Evolutionary conservation across 2,113 vertebrate genomes (phyloP), one percentile per base, ranked within the genome.

Genomic region (Scatophagus argus): DNA sequence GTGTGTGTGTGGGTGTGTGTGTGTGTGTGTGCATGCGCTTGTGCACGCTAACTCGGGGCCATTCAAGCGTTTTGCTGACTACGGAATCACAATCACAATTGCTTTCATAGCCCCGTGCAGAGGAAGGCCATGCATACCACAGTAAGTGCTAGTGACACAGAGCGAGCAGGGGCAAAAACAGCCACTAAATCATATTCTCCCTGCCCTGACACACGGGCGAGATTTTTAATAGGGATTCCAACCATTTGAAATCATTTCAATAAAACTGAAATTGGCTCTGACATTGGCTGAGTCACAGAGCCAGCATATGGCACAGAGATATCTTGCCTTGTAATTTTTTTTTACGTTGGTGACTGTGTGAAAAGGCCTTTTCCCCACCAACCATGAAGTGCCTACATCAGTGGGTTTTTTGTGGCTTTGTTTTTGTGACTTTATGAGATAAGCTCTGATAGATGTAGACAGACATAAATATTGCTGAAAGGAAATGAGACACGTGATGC

Each of bases 51-150:
- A 91, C 90, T 89, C 87, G 17, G 87, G 88, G 64, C 89, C 81
- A 93, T 92, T 93, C 88, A 93, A 77, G 85, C 91, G 65, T 93
- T 93, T 91, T 93, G 93, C 93, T 93, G 93, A 93, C 93, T 93
- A 89, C 36, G 63, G 91, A 89, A 84, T 91, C 91, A 92, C 91
- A 91, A 85, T 93, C 91, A 93, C 93, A 93, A 91, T 91, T 92
- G 91, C 93, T 93, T 92, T 93, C 91, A 92, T 91, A 93, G 91
- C 82, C 85, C 74, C 51, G 85, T 85, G 85, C 86, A 91, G 88
- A 91, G 88, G 89, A 91, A 88, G 88, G 91, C 83, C 87, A 72
- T 83, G 93, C 91, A 93, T 92, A 91, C 90, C 91, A 91, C 87
- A 88, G 82, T 78, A 85, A 87, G 74, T 86, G 75, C 87, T 61